These are phyloP conservation scores for Mesitornis unicolor DNA, from an alignment of 2,113 vertebrate species.

Conservation along the genomic window DNA sequence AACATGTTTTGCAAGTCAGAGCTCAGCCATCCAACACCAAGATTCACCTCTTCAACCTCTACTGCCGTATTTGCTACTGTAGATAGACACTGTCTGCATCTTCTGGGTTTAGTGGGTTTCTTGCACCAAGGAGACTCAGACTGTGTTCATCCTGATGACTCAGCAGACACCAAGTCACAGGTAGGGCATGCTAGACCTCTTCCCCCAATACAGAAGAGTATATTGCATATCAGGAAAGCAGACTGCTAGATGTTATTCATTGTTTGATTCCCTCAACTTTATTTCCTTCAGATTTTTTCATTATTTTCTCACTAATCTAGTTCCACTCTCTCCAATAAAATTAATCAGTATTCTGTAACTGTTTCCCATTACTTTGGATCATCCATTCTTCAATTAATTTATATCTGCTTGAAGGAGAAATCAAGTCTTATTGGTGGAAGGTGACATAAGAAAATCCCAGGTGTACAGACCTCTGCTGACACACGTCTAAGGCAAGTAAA, in stretches of 20 bases:
- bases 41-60: not conserved
- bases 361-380: not conserved
- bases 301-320: not conserved
- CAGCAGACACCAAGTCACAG: not conserved
- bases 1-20: not conserved
- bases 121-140: not conserved
- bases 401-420: not conserved
- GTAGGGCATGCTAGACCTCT: not conserved
- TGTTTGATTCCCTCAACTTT: not conserved
- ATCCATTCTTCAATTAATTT: not conserved
- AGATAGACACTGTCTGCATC: not conserved
- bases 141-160: not conserved
- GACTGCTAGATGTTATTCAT: not conserved
- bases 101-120: not conserved
- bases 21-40: not conserved
- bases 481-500: not conserved
- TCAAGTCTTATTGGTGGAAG: not conserved
- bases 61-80: not conserved
- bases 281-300: not conserved
- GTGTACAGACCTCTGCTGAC: not conserved
- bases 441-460: not conserved
- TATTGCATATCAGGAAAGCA: not conserved
- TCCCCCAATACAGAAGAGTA: not conserved
- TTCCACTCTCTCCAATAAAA: not conserved
- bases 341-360: not conserved